These are phyloP conservation scores for Hermatobates lingyangjiaoensis DNA, from an alignment of 1,140 invertebrate genomes.

Conservation along the genomic window DNA sequence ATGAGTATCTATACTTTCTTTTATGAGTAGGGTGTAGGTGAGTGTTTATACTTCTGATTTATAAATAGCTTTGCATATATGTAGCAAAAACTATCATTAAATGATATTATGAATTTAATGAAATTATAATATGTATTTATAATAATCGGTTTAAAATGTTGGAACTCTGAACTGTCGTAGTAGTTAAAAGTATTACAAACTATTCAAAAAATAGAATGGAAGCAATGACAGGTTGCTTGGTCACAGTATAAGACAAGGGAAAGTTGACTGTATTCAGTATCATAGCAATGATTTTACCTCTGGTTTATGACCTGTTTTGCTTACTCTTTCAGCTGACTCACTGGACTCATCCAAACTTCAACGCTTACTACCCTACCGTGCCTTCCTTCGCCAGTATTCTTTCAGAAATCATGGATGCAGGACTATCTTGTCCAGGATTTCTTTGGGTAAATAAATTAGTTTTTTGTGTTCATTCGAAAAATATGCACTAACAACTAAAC, in stretches of 20 bases:
- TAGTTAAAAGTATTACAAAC: neutral
- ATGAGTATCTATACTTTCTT: too few species aligned
- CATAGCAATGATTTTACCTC: neutral
- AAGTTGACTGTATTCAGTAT: neutral
- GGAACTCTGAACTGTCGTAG: neutral
- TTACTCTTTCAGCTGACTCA: conserved; percentile 51
- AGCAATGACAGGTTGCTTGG: neutral
- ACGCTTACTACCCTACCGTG: conserved; percentile 78
- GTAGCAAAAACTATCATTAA: too few species aligned
- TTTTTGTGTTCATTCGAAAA: too few species aligned
- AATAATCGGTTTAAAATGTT: neutral
- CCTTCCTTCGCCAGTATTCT: conserved; percentile 72
- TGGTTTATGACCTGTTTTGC: neutral
- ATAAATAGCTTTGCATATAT: too few species aligned
- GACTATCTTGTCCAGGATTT: conserved; percentile 71
- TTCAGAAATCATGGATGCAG: conserved; percentile 67
- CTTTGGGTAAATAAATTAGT: conserved; percentile 74
- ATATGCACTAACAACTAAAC: too few species aligned
- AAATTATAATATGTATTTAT: neutral
- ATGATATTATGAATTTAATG: too few species aligned
- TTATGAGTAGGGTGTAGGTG: too few species aligned
- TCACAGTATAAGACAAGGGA: neutral
- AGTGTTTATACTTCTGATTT: too few species aligned
- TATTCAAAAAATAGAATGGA: neutral
- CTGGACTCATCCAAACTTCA: conserved; percentile 87